Conservation (phyloP, 2,888 invertebrate genomes). For the Apotomis betuletana region DNA sequence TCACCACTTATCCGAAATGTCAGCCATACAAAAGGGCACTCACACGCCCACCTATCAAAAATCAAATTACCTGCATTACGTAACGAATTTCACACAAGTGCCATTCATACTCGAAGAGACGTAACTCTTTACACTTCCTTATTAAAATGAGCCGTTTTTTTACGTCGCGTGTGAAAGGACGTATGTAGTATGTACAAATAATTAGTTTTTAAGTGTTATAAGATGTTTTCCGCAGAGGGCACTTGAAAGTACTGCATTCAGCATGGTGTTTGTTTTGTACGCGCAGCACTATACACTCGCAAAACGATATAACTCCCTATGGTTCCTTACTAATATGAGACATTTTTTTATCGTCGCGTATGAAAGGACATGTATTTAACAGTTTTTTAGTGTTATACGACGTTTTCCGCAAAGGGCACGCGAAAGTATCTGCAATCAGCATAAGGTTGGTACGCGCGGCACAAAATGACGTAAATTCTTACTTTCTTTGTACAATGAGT, state of each 20-base stretch:
- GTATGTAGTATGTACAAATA: no score
- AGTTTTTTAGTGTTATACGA: not conserved
- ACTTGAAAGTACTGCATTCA: slow-evolving; percentile 9
- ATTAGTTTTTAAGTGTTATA: not conserved
- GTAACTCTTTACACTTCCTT: no score
- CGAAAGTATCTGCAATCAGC: slow-evolving; percentile 13
- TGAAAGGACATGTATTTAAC: no score
- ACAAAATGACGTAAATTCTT: slow-evolving; percentile 42
- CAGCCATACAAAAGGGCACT: slow-evolving; percentile 5
- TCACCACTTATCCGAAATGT: slow-evolving; percentile 14
- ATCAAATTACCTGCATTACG: slow-evolving; percentile 28
- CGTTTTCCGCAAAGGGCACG: not conserved
- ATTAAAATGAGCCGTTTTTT: no score
- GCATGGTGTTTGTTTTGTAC: slow-evolving; percentile 46
- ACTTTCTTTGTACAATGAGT: no score
- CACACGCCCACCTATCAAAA: slow-evolving; percentile 12
- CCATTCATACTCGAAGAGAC: no score
- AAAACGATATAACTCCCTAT: no score
- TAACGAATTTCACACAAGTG: not conserved
- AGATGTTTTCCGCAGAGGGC: not conserved
- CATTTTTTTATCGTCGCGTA: no score
- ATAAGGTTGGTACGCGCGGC: slow-evolving; percentile 56
- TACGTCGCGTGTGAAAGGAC: no score
- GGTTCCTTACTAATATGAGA: no score
- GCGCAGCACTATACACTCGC: slow-evolving; percentile 47